Evolutionary conservation across 2,113 vertebrate genomes (phyloP).

Genomic region (Amblyopsis rosae): DNA sequence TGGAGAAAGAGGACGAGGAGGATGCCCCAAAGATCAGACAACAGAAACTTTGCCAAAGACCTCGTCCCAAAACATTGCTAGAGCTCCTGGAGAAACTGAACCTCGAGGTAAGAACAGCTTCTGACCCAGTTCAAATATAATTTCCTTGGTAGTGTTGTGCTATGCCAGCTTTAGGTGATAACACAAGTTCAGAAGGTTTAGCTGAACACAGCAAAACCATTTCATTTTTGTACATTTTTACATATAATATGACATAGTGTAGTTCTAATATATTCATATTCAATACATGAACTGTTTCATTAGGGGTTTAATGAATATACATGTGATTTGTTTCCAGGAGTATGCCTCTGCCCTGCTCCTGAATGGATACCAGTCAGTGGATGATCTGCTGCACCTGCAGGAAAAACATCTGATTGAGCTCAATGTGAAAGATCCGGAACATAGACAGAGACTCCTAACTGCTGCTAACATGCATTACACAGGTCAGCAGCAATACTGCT

Average conservation of each 20-base stretch:
- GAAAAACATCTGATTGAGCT: constrained; percentile 93
- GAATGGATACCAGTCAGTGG: constrained; percentile 92
- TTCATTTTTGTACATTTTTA: too few species aligned
- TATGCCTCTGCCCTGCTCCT: constrained; percentile 88
- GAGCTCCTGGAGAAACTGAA: constrained; percentile 86
- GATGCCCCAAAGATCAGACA: constrained; percentile 80
- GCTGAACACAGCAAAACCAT: too few species aligned
- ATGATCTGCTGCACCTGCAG: constrained; percentile 90
- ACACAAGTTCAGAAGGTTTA: too few species aligned
- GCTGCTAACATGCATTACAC: constrained; percentile 84
- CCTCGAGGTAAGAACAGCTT: constrained; percentile 81
- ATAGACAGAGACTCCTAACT: constrained; percentile 83
- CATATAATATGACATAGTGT: too few species aligned
- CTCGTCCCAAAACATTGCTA: constrained; percentile 83
- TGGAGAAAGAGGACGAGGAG: constrained; percentile 72
- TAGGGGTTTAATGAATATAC: not conserved
- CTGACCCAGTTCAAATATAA: not conserved
- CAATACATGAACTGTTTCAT: not conserved
- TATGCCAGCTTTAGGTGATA: not conserved
- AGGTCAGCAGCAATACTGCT: constrained; percentile 75
- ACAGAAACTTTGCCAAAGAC: constrained; percentile 76
- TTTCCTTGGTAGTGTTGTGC: not conserved
- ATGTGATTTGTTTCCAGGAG: constrained; percentile 74
- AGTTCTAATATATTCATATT: too few species aligned
- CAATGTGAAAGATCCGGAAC: constrained; percentile 87